A percentile compares a stretch with the other conserved stretches of the same genome.
Conservation (phyloP, 2,113 vertebrate species). For the Conger conger region DNA sequence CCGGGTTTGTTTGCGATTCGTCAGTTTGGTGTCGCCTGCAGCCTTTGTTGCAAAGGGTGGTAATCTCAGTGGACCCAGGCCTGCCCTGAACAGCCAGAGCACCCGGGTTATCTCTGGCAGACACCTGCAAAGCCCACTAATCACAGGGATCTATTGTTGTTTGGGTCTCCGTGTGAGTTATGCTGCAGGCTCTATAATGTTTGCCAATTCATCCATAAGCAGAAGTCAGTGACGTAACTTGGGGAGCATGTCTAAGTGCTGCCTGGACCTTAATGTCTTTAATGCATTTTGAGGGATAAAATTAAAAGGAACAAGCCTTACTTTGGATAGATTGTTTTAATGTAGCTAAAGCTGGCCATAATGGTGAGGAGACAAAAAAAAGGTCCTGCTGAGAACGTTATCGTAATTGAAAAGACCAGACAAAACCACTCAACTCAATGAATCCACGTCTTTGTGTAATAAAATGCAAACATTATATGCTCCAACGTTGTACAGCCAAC, state of each 20-base stretch:
- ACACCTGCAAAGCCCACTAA: slow-evolving; percentile 52
- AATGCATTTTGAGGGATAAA: not conserved
- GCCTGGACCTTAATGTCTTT: not conserved
- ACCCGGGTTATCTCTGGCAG: slow-evolving; percentile 63
- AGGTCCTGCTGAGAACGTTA: not conserved
- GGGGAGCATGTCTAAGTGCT: not conserved
- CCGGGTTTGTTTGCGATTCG: slow-evolving; percentile 51
- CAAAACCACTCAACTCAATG: not conserved
- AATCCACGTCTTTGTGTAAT: not conserved
- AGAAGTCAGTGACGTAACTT: not conserved
- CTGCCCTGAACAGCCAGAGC: slow-evolving; percentile 41
- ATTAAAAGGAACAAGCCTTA: not conserved
- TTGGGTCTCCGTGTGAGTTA: not conserved
- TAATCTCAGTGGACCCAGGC: slow-evolving; percentile 41
- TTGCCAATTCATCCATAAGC: not conserved
- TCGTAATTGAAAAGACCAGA: slow-evolving; percentile 3
- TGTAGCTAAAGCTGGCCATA: not conserved
- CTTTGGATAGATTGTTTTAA: not conserved
- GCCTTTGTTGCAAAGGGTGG: slow-evolving; percentile 35
- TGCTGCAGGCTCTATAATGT: not conserved
- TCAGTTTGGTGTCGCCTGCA: slow-evolving; percentile 46
- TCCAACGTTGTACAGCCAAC: not conserved
- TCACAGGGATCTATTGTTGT: slow-evolving; percentile 13
- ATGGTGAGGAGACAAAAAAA: not conserved
- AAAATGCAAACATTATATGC: not conserved